Conservation (phyloP, 2,113 vertebrate species). For the Chloebia gouldiae region DNA sequence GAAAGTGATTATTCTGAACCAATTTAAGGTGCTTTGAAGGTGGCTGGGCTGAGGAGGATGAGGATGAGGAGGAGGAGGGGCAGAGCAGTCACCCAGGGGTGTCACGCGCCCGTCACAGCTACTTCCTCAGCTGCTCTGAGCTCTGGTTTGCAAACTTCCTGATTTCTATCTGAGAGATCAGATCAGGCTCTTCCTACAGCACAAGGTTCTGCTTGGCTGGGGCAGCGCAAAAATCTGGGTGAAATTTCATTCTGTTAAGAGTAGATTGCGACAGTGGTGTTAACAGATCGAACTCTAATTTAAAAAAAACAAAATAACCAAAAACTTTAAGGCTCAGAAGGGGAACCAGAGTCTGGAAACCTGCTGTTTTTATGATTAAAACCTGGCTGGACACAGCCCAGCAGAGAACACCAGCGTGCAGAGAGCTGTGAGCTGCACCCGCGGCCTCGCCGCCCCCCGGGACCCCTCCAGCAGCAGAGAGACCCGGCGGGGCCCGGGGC, state of each 20-base stretch:
- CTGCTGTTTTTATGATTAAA: background rate
- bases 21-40: background rate
- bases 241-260: background rate
- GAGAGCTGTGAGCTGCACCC: background rate
- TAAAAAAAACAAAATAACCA: background rate
- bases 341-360: background rate
- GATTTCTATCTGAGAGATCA: background rate
- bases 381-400: background rate
- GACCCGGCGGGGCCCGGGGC: too few species aligned
- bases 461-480: background rate
- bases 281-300: background rate
- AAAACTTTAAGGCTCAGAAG: background rate
- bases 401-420: background rate
- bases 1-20: background rate
- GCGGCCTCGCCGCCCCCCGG: background rate
- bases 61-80: background rate
- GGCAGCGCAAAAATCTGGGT: background rate
- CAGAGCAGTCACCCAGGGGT: background rate
- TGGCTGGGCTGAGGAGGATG: background rate
- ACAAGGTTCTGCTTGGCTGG: background rate
- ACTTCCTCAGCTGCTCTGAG: background rate
- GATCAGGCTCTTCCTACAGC: background rate
- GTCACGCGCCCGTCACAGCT: background rate
- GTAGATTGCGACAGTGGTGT: accelerated
- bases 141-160: background rate